Base-by-base conservation (phyloP, 1,140 invertebrate species). In the Cydia splendana region DNA sequence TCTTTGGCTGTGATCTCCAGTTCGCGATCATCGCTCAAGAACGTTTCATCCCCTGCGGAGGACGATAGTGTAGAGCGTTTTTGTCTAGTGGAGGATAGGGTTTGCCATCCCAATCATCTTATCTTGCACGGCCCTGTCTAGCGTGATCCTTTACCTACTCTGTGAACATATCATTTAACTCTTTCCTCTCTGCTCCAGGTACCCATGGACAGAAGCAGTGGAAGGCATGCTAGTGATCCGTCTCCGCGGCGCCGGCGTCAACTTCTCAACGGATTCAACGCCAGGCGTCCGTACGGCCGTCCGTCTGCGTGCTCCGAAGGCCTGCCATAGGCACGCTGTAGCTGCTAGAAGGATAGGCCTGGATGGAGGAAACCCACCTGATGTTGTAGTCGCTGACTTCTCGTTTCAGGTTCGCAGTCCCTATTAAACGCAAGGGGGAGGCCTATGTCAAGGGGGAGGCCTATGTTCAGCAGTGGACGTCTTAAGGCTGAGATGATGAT, bases 141-240 rank as follows among this genome's bases (percentile, higher is more conserved):
- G n/a, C n/a, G 24, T 24, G 24, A 24, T 24, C 24, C 24, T 24
- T 24, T 24, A n/a, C 28, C 28, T 28, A 18, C 12, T 65, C 24
- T 34, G 5, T 34, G 4, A 34, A 34, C 34, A 34, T 34, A 3
- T 34, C 5, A 34, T 34, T 34, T 1, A 34, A 34, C 34, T 34
- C 34, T 34, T 34, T 34, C 34, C 34, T 30, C 34, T 34, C 5
- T 67, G 30, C 48, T 65, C 0, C 77, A 96, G 96, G 76, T 96
- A 97, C 79, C 96, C 95, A 4, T 96, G 96, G 87, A 95, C 96
- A 6, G 96, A 96, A 84, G 95, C 95, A 2, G 96, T 96, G 5
- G 94, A 95, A 76, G 96, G 96, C 4, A 91, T 88, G 87, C 81
- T 94, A 15, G 87, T 90, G 15, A 89, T 94, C 77, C 86, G 90